phyloP scores from a whole-genome alignment of 2,888 invertebrate species.

The Lochmaea crataegi region DNA sequence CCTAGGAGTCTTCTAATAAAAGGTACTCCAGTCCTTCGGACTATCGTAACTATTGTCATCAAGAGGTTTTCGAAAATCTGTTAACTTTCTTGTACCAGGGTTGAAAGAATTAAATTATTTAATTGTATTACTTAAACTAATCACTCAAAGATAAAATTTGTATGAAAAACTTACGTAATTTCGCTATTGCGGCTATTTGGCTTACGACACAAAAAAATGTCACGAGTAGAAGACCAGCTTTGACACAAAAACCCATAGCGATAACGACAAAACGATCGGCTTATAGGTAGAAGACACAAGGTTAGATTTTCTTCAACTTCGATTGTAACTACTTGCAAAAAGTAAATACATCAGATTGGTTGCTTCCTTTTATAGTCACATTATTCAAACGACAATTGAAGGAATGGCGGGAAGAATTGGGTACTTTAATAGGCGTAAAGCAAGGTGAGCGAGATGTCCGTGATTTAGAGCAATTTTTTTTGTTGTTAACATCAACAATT shows the following conservation, averaged over 20 bases:
- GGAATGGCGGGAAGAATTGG: neutral
- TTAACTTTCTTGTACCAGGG: neutral
- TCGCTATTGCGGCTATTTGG: constrained; percentile 16
- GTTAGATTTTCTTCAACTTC: constrained; percentile 25
- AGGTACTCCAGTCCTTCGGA: too few relatives aligned
- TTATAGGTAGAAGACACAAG: constrained; percentile 17
- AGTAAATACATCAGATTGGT: neutral
- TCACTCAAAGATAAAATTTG: neutral
- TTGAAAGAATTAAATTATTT: neutral
- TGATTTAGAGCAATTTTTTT: neutral
- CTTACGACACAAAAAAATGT: constrained; percentile 17
- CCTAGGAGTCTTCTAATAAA: too few relatives aligned
- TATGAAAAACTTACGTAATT: constrained; percentile 34
- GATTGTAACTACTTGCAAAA: neutral
- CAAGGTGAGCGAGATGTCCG: neutral
- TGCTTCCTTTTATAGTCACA: constrained; percentile 11
- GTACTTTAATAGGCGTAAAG: neutral
- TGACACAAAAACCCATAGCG: constrained; percentile 36
- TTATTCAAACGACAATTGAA: constrained; percentile 2
- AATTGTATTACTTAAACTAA: neutral
- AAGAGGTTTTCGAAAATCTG: too few relatives aligned
- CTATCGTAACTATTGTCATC: too few relatives aligned
- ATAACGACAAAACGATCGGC: constrained; percentile 7
- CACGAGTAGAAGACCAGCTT: constrained; percentile 28
- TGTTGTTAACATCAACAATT: neutral